Evolutionary conservation across 2,888 invertebrate species (phyloP).

Genomic region (Danaus chrysippus): DNA sequence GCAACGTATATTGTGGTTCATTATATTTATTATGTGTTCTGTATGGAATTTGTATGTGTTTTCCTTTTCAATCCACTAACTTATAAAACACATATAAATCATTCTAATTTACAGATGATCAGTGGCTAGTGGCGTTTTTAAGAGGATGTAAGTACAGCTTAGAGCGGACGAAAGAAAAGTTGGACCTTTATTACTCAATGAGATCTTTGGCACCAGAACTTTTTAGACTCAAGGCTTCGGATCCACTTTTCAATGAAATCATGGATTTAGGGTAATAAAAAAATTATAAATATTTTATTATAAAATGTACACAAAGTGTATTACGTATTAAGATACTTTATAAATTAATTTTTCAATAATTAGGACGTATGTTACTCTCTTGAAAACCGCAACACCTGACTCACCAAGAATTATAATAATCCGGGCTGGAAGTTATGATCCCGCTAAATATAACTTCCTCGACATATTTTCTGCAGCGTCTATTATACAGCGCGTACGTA

Average conservation of each 20-base stretch:
- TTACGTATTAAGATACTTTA: no score
- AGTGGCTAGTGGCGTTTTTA: constrained; percentile 80
- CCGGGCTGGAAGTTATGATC: constrained; percentile 45
- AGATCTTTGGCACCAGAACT: constrained; percentile 74
- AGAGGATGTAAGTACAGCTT: constrained; percentile 83
- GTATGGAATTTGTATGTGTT: no score
- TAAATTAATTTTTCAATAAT: constrained; percentile 12
- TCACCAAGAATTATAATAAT: constrained; percentile 67
- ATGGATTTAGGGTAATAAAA: constrained; percentile 45
- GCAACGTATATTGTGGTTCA: no score
- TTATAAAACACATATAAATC: background rate
- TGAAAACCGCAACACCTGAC: constrained; percentile 36
- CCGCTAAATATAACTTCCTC: constrained; percentile 39
- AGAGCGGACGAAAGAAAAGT: constrained; percentile 77
- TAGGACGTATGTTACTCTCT: constrained; percentile 38
- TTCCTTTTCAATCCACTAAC: no score
- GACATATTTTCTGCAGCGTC: constrained; percentile 46
- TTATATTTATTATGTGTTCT: no score
- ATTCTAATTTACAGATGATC: constrained; percentile 73
- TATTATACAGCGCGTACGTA: constrained; percentile 42
- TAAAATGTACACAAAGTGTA: no score
- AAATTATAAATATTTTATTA: no score
- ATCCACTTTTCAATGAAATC: constrained; percentile 49
- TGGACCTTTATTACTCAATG: constrained; percentile 78
- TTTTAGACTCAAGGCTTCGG: constrained; percentile 43